Base-by-base conservation (phyloP, 23 tunicate genomes). In the Corella eumyota region DNA sequence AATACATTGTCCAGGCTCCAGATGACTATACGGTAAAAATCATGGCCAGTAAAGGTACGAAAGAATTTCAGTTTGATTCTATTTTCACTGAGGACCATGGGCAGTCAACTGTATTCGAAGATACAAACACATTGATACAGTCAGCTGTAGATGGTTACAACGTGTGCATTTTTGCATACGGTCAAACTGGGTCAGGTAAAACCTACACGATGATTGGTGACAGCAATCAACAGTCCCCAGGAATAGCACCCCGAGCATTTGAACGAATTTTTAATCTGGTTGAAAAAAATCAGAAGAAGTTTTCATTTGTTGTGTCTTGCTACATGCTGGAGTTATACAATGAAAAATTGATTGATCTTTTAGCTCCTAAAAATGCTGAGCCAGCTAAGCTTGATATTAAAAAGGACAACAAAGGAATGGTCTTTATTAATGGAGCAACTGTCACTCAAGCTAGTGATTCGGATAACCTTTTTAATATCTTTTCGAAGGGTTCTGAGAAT, bases 161-260 rank as follows among this genome's bases (percentile, higher is more conserved):
- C 63, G 98, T 90, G 32, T 90, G 91, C 44, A 75, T 90, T 45
- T 81, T 90, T 53, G 98, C 98, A 3, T 92, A 92, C 58, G 98
- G 98, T 17, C 98, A 92, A 61, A 92, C 98, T 25, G 98, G 98
- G 17, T 92, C 98, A 0, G 98, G 98, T 0, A 92, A 92, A 56
- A 92, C 98, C 5, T 92, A 81, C 87, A 92, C 98, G 11, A 92
- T 92, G 98, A 92, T 92, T 26, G 98, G 98, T 0, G 92, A 82
- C 62, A 66, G 61, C 6, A 76, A 64, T 6, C 96, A 72, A 48
- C 67, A 56, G n/a, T 56, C 25, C 15, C 98, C 93, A 24, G 98
- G 98, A 0, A 71, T 92, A 21, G 98, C 98, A 32, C 93, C 98
- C 2, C 52, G 98, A 32, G 98, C 98, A 17, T 92, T 92, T 68